Percentiles rank a stretch among this genome's conserved stretches.
Evolutionary conservation across 2,113 vertebrate species (phyloP).

Genomic region (Notechis scutatus): DNA sequence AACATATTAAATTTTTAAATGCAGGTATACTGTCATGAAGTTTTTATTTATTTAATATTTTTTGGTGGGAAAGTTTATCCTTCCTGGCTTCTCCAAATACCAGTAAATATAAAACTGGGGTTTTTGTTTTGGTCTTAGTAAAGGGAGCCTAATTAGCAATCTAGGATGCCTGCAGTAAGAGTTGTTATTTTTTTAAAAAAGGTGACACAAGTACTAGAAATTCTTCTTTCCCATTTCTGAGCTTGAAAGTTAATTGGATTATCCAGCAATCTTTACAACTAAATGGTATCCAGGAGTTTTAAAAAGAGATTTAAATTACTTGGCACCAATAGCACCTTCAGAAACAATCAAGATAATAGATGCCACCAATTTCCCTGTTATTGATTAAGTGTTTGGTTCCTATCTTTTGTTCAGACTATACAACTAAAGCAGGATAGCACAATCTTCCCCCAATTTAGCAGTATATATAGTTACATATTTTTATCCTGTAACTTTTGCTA

Average conservation of each 20-base stretch:
- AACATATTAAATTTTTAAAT: not conserved
- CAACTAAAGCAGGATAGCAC: not conserved
- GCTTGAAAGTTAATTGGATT: conserved; percentile 10
- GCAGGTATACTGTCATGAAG: not conserved
- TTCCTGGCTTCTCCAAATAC: not conserved
- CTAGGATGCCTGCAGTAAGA: not conserved
- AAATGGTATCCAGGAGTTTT: conserved; percentile 1
- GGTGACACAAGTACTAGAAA: not conserved
- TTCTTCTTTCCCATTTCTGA: not conserved
- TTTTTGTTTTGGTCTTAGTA: fast-evolving
- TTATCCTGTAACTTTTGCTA: not conserved
- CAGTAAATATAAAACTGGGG: not conserved
- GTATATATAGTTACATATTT: not conserved
- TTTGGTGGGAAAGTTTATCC: not conserved
- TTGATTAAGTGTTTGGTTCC: conserved; percentile 4
- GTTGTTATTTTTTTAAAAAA: not conserved
- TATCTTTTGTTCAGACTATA: not conserved
- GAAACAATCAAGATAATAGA: conserved; percentile 16
- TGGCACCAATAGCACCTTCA: not conserved
- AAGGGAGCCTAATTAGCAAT: not conserved
- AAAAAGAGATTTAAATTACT: not conserved
- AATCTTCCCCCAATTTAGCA: not conserved
- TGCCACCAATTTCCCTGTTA: not conserved
- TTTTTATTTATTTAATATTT: not conserved
- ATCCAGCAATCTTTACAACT: not conserved